Conservation (phyloP, 2,888 invertebrate genomes). For the Eilema sororculum region DNA sequence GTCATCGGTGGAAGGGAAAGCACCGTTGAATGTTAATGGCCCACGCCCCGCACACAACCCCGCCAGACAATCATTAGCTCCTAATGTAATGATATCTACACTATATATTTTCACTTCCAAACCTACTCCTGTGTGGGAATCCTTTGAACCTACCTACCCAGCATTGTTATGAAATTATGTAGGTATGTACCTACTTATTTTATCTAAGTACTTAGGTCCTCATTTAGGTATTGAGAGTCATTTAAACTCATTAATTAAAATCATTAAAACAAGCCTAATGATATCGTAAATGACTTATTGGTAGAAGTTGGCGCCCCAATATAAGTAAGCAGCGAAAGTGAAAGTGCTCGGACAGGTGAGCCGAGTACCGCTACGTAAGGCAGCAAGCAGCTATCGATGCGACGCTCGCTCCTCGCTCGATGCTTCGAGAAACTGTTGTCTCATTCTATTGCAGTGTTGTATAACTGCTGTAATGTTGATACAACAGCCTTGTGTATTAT, state of each 20-base stretch:
- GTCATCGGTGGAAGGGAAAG: constrained; percentile 52
- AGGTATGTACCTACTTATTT: not conserved
- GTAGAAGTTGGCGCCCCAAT: not conserved
- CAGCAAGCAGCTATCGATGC: not conserved
- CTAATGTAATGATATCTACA: not conserved
- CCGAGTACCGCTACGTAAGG: not conserved
- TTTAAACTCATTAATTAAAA: not conserved
- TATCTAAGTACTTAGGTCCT: not conserved
- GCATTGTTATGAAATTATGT: not conserved
- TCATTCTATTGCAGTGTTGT: not conserved
- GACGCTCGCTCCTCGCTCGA: not conserved
- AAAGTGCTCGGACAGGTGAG: constrained; percentile 1
- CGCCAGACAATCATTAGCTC: not conserved
- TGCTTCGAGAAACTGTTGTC: not conserved
- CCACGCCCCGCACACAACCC: constrained; percentile 20
- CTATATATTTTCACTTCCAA: not conserved
- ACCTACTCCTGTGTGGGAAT: too few relatives aligned
- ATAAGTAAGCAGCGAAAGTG: not conserved
- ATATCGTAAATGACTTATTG: not conserved
- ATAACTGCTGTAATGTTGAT: not conserved
- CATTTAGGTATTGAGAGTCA: too few relatives aligned
- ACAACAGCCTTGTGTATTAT: too few relatives aligned
- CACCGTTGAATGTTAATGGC: constrained; percentile 67
- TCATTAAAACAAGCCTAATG: not conserved
- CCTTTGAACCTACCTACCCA: too few relatives aligned